phyloP scores from a whole-genome alignment of 2,888 invertebrate species.

The Adelognathus sp. region DNA sequence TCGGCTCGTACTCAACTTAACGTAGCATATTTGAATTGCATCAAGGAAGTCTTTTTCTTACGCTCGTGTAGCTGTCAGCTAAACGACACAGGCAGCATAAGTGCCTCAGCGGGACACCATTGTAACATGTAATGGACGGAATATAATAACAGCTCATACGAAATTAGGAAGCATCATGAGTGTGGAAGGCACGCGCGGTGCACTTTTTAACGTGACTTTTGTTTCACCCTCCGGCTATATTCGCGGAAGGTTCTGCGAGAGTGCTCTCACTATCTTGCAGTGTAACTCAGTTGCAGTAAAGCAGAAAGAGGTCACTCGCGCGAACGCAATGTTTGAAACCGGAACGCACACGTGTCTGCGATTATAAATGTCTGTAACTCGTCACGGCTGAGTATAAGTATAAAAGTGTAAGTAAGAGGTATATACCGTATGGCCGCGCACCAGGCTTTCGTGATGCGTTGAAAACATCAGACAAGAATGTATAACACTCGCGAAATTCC shows the following conservation, averaged over 20 bases:
- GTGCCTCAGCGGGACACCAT: too few relatives aligned
- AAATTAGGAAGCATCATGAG: too few relatives aligned
- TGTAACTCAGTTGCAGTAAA: conserved; percentile 13
- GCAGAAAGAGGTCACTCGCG: conserved; percentile 49
- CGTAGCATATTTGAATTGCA: too few relatives aligned
- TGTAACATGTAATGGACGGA: too few relatives aligned
- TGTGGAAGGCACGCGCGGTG: background rate
- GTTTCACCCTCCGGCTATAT: background rate
- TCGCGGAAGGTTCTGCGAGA: conserved; percentile 34
- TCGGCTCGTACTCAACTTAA: too few relatives aligned
- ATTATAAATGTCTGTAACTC: conserved; percentile 25
- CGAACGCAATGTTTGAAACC: conserved; percentile 48
- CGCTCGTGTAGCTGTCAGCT: too few relatives aligned
- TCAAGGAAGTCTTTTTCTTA: too few relatives aligned
- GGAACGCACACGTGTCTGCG: conserved; percentile 32
- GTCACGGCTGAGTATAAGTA: background rate
- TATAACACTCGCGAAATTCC: conserved; percentile 19
- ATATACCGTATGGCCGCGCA: too few relatives aligned
- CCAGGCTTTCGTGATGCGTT: background rate
- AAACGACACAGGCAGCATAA: too few relatives aligned
- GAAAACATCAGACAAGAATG: background rate
- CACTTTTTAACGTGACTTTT: background rate
- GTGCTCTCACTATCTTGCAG: conserved; percentile 31
- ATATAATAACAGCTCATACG: too few relatives aligned
- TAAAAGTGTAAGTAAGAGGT: background rate